Conservation (phyloP, 2,113 vertebrate genomes). For the Sebastes schlegelii region DNA sequence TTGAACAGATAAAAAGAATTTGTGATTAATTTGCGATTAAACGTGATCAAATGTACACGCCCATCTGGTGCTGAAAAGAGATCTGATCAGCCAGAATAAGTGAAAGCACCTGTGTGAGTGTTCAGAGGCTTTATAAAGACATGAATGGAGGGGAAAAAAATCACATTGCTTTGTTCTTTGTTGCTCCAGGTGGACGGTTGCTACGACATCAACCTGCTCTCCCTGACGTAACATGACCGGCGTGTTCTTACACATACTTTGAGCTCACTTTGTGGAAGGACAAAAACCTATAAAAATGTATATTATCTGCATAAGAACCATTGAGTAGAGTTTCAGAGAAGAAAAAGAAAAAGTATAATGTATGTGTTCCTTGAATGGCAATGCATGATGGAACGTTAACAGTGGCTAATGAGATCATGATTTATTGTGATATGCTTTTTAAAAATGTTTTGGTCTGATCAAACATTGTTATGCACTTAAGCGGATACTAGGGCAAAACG, state of each 20-base stretch:
- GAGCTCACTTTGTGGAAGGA: not conserved
- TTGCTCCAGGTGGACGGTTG: constrained; percentile 92
- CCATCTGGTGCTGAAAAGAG: too few species aligned
- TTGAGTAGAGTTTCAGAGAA: not conserved
- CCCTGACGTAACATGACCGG: constrained; percentile 84
- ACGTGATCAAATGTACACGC: too few species aligned
- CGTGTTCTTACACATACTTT: too few species aligned
- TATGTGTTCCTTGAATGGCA: not conserved
- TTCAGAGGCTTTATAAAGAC: not conserved
- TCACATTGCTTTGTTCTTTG: not conserved
- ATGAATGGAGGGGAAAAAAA: too few species aligned
- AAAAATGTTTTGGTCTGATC: too few species aligned
- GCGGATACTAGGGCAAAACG: too few species aligned
- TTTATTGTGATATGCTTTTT: not conserved
- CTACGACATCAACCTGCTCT: constrained; percentile 93
- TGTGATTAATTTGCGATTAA: too few species aligned
- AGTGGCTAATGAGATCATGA: not conserved
- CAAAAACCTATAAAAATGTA: not conserved
- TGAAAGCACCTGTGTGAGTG: too few species aligned
- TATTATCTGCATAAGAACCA: not conserved
- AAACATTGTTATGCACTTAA: not conserved
- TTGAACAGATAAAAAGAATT: too few species aligned
- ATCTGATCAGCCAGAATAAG: too few species aligned
- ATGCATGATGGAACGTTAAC: not conserved
- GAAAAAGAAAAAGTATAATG: not conserved